These are phyloP conservation scores for Cyprinodon tularosa DNA, from an alignment of 2,113 vertebrate species.

Conservation along the genomic window DNA sequence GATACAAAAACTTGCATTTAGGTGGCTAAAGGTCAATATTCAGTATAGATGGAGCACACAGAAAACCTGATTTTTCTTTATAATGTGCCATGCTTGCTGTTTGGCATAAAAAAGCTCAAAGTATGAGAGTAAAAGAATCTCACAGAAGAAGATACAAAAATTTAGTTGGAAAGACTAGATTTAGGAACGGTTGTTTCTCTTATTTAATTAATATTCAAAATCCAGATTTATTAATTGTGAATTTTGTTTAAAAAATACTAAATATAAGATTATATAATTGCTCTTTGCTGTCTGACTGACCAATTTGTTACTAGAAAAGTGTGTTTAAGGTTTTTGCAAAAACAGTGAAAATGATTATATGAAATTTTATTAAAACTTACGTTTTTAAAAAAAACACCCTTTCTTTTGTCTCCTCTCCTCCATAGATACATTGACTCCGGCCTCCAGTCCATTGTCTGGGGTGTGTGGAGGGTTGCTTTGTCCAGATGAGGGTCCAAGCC, in stretches of 20 bases:
- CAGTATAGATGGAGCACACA: neutral
- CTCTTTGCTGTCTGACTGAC: neutral
- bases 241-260: neutral
- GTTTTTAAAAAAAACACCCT: neutral
- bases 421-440: slow-evolving; percentile 91
- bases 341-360: too few species aligned
- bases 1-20: too few species aligned
- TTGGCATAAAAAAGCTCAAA: neutral
- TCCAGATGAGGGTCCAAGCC: slow-evolving; percentile 70
- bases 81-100: neutral
- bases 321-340: neutral
- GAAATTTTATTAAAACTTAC: neutral
- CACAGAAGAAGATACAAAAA: neutral
- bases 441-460: slow-evolving; percentile 89
- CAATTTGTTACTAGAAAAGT: neutral
- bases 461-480: slow-evolving; percentile 63
- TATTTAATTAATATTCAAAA: neutral
- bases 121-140: neutral
- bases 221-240: neutral
- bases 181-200: neutral
- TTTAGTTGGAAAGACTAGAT: neutral
- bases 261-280: neutral
- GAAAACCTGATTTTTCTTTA: neutral
- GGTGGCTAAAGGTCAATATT: too few species aligned
- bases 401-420: neutral